Conservation (phyloP, 2,888 invertebrate species). For the Leucophenga maculata region DNA sequence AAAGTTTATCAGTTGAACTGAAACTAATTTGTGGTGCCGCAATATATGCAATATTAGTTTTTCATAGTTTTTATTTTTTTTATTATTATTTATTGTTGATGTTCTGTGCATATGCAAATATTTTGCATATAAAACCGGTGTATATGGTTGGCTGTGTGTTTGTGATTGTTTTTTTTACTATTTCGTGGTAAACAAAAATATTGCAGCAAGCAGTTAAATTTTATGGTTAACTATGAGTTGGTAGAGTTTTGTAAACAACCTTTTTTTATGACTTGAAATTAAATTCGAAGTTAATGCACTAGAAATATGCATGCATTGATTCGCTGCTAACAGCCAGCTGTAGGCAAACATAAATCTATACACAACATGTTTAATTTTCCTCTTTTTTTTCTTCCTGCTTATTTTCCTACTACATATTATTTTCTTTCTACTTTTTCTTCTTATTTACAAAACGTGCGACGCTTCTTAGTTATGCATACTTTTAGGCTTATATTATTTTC, state of each 20-base stretch:
- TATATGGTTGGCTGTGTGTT: too few species aligned
- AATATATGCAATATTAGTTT: neutral
- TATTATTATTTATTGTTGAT: too few species aligned
- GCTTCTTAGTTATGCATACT: conserved; percentile 60
- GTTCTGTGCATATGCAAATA: too few species aligned
- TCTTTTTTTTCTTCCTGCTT: conserved; percentile 24
- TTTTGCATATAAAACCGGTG: too few species aligned
- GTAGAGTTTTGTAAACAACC: conserved; percentile 26
- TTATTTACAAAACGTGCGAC: conserved; percentile 60
- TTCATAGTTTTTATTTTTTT: too few species aligned
- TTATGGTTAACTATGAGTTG: conserved; percentile 19
- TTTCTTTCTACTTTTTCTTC: conserved; percentile 30
- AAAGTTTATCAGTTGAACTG: neutral
- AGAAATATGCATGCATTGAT: too few species aligned
- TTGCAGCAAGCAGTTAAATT: neutral
- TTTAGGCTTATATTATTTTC: conserved; percentile 52
- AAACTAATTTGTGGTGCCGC: neutral
- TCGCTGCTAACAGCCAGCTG: too few species aligned
- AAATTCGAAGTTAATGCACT: conserved; percentile 31
- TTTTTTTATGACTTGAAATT: too few species aligned
- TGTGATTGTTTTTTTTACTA: too few species aligned
- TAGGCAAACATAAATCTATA: too few species aligned
- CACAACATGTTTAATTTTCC: too few species aligned
- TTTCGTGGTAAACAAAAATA: too few species aligned
- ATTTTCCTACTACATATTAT: conserved; percentile 17